These are phyloP conservation scores for Formica exsecta DNA, from an alignment of 1,140 invertebrate genomes.

Conservation along the genomic window DNA sequence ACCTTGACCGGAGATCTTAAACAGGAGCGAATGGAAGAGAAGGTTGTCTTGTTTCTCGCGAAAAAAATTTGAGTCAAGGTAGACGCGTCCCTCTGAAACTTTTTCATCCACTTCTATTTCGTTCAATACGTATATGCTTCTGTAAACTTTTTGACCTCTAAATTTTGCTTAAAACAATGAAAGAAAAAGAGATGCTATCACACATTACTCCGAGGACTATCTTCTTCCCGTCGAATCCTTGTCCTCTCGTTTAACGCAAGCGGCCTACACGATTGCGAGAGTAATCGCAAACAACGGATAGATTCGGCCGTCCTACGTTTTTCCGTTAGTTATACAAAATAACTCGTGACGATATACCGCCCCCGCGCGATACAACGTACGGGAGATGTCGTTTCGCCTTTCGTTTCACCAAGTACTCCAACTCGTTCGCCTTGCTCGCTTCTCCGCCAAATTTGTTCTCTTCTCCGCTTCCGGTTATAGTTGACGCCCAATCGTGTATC, in stretches of 20 bases:
- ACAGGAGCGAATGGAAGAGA: background rate
- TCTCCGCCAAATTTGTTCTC: background rate
- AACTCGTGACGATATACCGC: constrained; percentile 33
- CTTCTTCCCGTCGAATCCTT: background rate
- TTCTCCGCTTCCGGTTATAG: constrained; percentile 30
- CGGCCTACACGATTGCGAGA: background rate
- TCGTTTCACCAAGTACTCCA: background rate
- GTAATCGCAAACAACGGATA: background rate
- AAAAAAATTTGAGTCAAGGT: constrained; percentile 22
- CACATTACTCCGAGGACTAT: background rate
- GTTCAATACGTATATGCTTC: background rate
- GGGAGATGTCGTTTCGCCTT: background rate
- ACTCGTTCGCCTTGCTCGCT: constrained; percentile 1
- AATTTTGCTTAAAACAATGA: background rate
- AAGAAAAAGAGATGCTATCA: background rate
- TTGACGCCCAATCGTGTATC: constrained; percentile 30
- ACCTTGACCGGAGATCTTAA: constrained; percentile 30
- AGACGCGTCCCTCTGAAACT: background rate
- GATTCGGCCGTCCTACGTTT: constrained; percentile 31
- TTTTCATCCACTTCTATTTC: background rate
- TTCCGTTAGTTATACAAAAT: constrained; percentile 27
- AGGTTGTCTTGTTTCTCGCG: constrained; percentile 7
- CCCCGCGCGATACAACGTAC: constrained; percentile 19
- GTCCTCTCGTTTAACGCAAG: background rate
- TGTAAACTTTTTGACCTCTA: constrained; percentile 4